Evolutionary conservation across 2,797 vertebrate genomes (phyloP).

Genomic region (Austrolebias charrua): DNA sequence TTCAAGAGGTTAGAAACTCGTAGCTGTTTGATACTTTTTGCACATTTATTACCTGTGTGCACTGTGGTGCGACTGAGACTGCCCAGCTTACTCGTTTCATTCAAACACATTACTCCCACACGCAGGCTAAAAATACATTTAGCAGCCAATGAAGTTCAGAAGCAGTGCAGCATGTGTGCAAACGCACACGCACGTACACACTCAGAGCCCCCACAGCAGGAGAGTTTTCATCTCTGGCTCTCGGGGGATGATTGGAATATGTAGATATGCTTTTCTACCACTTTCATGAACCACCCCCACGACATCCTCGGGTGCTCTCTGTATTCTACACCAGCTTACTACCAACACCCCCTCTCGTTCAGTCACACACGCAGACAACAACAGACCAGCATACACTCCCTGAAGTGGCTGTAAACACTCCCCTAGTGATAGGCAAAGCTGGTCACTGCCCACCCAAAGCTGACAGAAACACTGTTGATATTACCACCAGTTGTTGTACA

Average conservation of each 20-base stretch:
- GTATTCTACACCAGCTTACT: conserved; percentile 66
- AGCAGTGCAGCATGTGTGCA: conserved; percentile 40
- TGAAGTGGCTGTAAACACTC: conserved; percentile 64
- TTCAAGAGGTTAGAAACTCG: conserved; percentile 47
- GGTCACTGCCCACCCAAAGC: conserved; percentile 74
- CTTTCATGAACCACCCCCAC: conserved; percentile 71
- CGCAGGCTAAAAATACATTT: conserved; percentile 71
- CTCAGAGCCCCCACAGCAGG: conserved; percentile 51
- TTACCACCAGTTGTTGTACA: conserved; percentile 71
- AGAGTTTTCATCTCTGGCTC: conserved; percentile 73
- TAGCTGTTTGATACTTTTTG: conserved; percentile 35
- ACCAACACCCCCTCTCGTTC: conserved; percentile 48
- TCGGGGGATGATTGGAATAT: conserved; percentile 72
- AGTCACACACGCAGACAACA: conserved; percentile 47
- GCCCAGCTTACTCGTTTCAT: conserved; percentile 71
- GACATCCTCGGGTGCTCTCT: conserved; percentile 65
- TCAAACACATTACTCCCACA: conserved; percentile 77
- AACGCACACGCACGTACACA: conserved; percentile 41
- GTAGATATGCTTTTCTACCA: conserved; percentile 67
- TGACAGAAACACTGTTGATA: conserved; percentile 68
- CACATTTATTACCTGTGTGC: conserved; percentile 65
- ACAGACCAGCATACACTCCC: conserved; percentile 62
- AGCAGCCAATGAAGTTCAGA: conserved; percentile 69
- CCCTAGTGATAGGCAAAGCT: conserved; percentile 71
- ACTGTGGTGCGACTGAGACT: conserved; percentile 66